Conservation (phyloP, 2,113 vertebrate genomes). For the Crotalus helleri region DNA sequence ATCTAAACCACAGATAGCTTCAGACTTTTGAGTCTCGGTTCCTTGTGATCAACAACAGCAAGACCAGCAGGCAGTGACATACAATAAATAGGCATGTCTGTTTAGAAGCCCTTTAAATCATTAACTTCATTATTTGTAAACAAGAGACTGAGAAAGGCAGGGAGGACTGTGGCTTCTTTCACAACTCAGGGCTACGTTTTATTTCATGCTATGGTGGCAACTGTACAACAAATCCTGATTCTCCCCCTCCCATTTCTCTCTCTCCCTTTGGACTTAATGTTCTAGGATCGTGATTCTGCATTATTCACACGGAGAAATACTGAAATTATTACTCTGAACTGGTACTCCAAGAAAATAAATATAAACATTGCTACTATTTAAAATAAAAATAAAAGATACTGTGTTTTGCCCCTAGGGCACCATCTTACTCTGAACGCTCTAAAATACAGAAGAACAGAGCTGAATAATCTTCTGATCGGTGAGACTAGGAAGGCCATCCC, state of each 20-base stretch:
- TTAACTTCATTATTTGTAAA: not conserved
- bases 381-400: slow-evolving; percentile 29
- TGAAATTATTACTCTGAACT: slow-evolving; percentile 45
- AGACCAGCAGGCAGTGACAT: slow-evolving; percentile 15
- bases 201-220: slow-evolving; percentile 16
- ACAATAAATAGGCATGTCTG: not conserved
- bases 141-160: slow-evolving; percentile 2
- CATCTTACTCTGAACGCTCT: slow-evolving; percentile 54
- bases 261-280: slow-evolving; percentile 31
- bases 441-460: slow-evolving; percentile 54
- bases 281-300: slow-evolving; percentile 36
- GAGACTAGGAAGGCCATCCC: slow-evolving; percentile 49
- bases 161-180: slow-evolving; percentile 30
- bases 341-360: slow-evolving; percentile 40
- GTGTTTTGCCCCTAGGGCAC: slow-evolving; percentile 34
- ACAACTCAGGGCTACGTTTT: slow-evolving; percentile 32
- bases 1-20: fast-evolving
- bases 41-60: slow-evolving; percentile 10
- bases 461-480: slow-evolving; percentile 52
- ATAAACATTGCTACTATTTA: slow-evolving; percentile 29
- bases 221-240: slow-evolving; percentile 15
- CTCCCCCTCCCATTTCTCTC: slow-evolving; percentile 12
- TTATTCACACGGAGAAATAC: slow-evolving; percentile 42
- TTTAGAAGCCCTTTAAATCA: slow-evolving; percentile 17
- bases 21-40: not conserved